phyloP scores from a whole-genome alignment of 1,140 invertebrate genomes.

The Calliopsis andreniformis region DNA sequence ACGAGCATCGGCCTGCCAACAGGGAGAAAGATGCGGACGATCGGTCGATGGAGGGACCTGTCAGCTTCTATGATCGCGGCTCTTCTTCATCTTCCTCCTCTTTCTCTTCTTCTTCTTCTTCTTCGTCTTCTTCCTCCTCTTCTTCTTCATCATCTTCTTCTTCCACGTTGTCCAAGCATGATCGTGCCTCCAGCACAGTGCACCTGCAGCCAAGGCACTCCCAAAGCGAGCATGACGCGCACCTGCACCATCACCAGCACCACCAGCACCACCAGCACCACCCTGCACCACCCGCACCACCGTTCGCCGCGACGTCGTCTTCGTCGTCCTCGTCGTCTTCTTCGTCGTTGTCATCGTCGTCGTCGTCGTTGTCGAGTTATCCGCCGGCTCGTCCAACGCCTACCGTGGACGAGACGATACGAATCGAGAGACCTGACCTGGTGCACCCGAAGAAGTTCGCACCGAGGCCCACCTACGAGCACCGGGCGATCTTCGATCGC shows the following conservation, averaged over 20 bases:
- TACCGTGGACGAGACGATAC: slow-evolving; percentile 73
- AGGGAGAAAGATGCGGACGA: slow-evolving; percentile 42
- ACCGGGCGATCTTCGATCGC: slow-evolving; percentile 78
- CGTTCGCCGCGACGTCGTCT: slow-evolving; percentile 62
- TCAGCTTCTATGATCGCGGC: slow-evolving; percentile 55
- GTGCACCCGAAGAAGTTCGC: slow-evolving; percentile 74
- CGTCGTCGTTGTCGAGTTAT: slow-evolving; percentile 60
- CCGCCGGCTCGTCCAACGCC: slow-evolving; percentile 72
- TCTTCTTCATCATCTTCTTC: slow-evolving; percentile 68
- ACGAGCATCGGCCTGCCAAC: slow-evolving; percentile 43
- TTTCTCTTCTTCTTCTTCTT: slow-evolving; percentile 63
- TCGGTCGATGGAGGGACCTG: slow-evolving; percentile 64
- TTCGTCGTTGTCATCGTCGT: slow-evolving; percentile 53
- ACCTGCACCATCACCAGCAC: slow-evolving; percentile 70
- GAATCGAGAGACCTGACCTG: slow-evolving; percentile 68
- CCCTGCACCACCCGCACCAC: slow-evolving; percentile 67
- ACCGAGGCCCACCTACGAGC: slow-evolving; percentile 79
- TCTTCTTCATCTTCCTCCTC: slow-evolving; percentile 62
- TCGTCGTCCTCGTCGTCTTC: slow-evolving; percentile 35
- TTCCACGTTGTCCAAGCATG: slow-evolving; percentile 76
- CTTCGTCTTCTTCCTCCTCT: slow-evolving; percentile 63
- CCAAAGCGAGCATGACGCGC: slow-evolving; percentile 75
- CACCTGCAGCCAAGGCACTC: slow-evolving; percentile 72
- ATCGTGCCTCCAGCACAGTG: slow-evolving; percentile 74
- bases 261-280: slow-evolving; percentile 76